Evolutionary conservation across 2,113 vertebrate genomes (phyloP).

Genomic region (Panthera uncia): DNA sequence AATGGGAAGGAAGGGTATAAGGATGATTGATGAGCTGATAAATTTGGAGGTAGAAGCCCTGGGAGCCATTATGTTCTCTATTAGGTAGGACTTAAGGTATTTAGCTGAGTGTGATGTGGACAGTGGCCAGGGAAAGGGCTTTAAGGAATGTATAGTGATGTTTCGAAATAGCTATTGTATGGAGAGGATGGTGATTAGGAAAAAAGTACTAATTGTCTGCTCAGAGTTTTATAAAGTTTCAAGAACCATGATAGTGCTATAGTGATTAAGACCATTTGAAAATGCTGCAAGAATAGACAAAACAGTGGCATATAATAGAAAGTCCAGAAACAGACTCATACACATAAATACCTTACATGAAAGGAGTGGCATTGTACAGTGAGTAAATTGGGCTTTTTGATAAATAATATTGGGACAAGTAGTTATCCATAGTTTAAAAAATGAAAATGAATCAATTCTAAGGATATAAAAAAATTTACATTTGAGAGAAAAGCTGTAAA

Average conservation of each 20-base stretch:
- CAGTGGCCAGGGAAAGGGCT: neutral
- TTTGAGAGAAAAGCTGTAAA: neutral
- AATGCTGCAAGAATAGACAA: neutral
- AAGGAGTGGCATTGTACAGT: neutral
- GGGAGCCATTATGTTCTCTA: constrained; percentile 58
- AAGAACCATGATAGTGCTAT: neutral
- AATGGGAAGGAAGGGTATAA: neutral
- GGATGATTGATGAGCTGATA: constrained; percentile 50
- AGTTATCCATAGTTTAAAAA: neutral
- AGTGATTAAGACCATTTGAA: neutral
- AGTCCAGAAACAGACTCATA: neutral
- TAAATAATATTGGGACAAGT: neutral
- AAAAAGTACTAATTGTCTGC: neutral
- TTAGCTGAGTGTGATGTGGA: constrained; percentile 3
- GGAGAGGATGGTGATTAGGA: neutral
- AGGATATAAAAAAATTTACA: neutral
- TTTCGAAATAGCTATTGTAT: constrained; percentile 26
- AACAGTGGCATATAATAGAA: neutral
- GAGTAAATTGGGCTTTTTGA: neutral
- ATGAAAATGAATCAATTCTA: neutral
- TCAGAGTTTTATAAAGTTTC: neutral
- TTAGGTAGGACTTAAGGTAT: constrained; percentile 47
- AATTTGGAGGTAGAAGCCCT: neutral
- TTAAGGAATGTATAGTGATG: neutral
- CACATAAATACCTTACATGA: neutral